phyloP scores from a whole-genome alignment of 2,888 invertebrate genomes.

The Acholoe squamosa region DNA sequence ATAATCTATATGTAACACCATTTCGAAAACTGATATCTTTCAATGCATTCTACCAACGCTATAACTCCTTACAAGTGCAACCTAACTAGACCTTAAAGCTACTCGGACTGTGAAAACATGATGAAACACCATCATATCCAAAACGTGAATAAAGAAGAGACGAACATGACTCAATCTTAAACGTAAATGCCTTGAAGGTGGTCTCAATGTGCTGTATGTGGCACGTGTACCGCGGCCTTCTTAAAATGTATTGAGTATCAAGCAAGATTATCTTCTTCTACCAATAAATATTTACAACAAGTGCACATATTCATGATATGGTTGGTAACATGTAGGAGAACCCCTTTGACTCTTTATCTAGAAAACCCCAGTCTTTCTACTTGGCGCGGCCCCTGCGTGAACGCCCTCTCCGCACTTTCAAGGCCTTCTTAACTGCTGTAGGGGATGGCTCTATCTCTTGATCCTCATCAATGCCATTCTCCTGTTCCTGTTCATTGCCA shows the following conservation, averaged over 20 bases:
- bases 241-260: slow-evolving; percentile 24
- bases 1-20: not conserved
- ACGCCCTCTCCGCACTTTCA: not conserved
- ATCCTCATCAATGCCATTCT: not conserved
- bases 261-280: not conserved
- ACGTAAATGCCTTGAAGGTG: not conserved
- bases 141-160: not conserved
- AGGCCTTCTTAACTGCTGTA: not conserved
- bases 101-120: not conserved
- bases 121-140: not conserved
- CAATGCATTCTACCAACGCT: not conserved
- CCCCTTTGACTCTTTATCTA: not conserved
- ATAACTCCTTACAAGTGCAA: not conserved
- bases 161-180: not conserved
- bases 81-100: not conserved
- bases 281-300: slow-evolving; percentile 24
- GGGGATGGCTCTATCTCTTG: not conserved
- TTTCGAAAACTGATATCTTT: not conserved
- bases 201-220: too few species aligned
- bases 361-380: not conserved
- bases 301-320: slow-evolving; percentile 37
- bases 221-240: too few species aligned
- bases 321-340: not conserved
- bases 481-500: not conserved
- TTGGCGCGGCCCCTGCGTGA: not conserved